Percentiles rank a stretch among this genome's conserved stretches.
Evolutionary conservation across 1,140 invertebrate genomes (phyloP).

Genomic region (Listronotus oregonensis): DNA sequence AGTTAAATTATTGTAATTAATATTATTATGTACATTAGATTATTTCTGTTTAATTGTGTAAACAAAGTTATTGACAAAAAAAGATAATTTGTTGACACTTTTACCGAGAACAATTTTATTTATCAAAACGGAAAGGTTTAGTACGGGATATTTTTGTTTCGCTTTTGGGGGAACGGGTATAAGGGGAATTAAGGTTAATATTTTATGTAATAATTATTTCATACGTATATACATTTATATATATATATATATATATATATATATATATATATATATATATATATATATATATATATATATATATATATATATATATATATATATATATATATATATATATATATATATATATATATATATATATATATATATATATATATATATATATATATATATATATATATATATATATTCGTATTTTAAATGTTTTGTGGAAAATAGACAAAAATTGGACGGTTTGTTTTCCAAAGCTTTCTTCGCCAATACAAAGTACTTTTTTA

Average conservation of each 20-base stretch:
- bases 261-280: slow-evolving; percentile 9
- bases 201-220: not conserved
- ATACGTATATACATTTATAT: slow-evolving; percentile 5
- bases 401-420: slow-evolving; percentile 1
- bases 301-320: slow-evolving; percentile 9
- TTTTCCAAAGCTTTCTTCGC: no score
- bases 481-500: no score
- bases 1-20: no score
- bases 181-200: no score
- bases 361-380: slow-evolving; percentile 9
- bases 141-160: no score
- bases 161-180: no score
- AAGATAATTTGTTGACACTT: not conserved
- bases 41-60: no score
- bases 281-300: slow-evolving; percentile 9
- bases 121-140: no score
- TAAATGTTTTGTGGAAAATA: no score
- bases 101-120: not conserved
- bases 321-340: slow-evolving; percentile 9
- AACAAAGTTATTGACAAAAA: no score
- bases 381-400: slow-evolving; percentile 12
- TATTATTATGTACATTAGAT: no score
- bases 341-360: slow-evolving; percentile 10
- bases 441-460: no score
- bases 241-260: slow-evolving; percentile 12